Conservation (phyloP, 2,797 vertebrate genomes). For the Myotis myotis region DNA sequence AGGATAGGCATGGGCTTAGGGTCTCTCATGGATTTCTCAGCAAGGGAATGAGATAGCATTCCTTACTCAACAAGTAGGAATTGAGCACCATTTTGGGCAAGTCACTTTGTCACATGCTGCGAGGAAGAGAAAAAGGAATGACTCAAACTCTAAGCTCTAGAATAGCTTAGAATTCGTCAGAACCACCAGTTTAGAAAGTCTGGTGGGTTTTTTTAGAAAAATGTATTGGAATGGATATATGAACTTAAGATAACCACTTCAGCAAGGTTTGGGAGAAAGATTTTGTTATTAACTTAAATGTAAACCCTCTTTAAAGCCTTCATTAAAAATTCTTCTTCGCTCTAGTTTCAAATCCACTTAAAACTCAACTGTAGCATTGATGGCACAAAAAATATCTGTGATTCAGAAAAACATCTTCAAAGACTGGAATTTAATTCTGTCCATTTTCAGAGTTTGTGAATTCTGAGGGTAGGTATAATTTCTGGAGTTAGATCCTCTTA, state of each 20-base stretch:
- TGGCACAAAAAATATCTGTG: background rate
- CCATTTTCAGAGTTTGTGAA: constrained; percentile 1
- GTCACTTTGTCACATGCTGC: background rate
- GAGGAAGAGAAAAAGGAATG: background rate
- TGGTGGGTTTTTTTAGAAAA: background rate
- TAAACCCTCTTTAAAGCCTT: constrained; percentile 11
- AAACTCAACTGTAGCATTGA: constrained; percentile 9
- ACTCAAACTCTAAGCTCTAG: background rate
- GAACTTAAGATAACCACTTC: background rate
- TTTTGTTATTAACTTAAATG: constrained; percentile 28
- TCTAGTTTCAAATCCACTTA: constrained; percentile 17
- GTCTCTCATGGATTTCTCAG: background rate
- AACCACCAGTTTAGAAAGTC: background rate
- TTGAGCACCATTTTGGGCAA: background rate
- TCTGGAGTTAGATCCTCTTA: constrained; percentile 30
- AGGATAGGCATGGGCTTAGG: background rate
- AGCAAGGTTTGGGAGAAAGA: background rate
- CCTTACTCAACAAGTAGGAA: background rate
- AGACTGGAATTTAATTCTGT: constrained; percentile 40
- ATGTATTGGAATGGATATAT: background rate
- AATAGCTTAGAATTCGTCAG: constrained; percentile 8
- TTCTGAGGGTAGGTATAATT: constrained; percentile 9
- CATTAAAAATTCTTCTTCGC: background rate
- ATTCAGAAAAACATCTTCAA: constrained; percentile 3
- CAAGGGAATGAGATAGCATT: background rate